Conservation (phyloP, 2,888 invertebrate species). For the Athalia circularis region DNA sequence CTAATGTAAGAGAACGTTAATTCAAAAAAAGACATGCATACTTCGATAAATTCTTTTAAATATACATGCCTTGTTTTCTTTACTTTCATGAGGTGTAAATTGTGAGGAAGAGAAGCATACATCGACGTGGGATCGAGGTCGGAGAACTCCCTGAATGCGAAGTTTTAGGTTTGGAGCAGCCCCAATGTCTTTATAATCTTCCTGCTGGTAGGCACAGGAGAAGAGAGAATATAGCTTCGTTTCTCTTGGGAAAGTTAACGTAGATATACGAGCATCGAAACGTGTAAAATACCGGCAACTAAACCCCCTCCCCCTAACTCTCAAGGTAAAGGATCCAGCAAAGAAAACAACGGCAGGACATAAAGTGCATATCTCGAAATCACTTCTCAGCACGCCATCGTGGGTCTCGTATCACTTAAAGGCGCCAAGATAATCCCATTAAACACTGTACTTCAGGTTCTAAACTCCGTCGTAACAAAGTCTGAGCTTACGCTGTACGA, state of each 20-base stretch:
- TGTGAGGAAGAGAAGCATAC: neutral
- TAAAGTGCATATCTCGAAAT: neutral
- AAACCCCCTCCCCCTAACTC: neutral
- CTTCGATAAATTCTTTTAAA: constrained; percentile 1
- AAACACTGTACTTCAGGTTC: too few species aligned
- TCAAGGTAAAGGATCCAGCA: neutral
- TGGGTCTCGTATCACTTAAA: neutral
- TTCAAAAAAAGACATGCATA: neutral
- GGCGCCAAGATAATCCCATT: neutral
- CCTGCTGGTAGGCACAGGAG: neutral
- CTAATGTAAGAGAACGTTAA: constrained; percentile 5
- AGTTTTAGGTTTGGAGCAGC: constrained; percentile 1
- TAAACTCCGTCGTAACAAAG: too few species aligned
- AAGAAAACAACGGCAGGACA: neutral
- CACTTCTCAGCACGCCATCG: neutral
- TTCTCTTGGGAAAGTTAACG: neutral
- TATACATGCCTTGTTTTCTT: neutral
- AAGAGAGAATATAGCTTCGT: neutral
- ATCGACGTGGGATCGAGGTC: constrained; percentile 9
- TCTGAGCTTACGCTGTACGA: too few species aligned
- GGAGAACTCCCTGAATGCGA: constrained; percentile 18
- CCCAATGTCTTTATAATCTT: constrained; percentile 27
- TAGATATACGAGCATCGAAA: neutral
- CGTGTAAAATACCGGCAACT: neutral
- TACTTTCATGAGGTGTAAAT: neutral